Evolutionary conservation across 1,140 invertebrate genomes (phyloP), one percentile per base, ranked within the genome.

Genomic region (Eupristina koningsbergeri): DNA sequence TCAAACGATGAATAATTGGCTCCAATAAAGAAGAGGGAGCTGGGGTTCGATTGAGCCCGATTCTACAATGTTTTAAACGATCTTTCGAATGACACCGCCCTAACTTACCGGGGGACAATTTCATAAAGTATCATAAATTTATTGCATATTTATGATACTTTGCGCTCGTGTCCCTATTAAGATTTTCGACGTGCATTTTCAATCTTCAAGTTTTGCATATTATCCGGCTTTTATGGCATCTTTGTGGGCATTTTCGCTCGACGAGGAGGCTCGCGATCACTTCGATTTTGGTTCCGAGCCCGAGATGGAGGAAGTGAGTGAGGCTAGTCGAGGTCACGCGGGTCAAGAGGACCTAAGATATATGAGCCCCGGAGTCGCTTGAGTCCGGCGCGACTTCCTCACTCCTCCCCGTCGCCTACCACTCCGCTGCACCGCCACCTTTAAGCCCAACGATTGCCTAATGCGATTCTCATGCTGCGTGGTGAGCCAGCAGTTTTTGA

Each of bases 391-490:
- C 7, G 36, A 26, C 58, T 80, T 79, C 77, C 78, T 80, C 29
- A 50, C 39, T 67, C 45, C 2, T 11, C 47, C 29, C 29, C 61
- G 0, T 7, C 15, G 36, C 67, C 45, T 3, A 6, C 47, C 29
- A 7, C 61, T 1, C 8, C 15, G 36, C 67, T 0, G 19, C 6
- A 13, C 67, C 36, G 41, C 7, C 67, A 9, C 3, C 67, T 26
- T n/a, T 31, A 22, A 9, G 3, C 73, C n/a, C 17, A 50, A 50
- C 80, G 80, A 81, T 73, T 81, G 69, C 61, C 74, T 74, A 74
- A 81, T 81, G 80, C 73, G 73, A 81, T 81, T 81, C 80, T 81
- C 80, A 81, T 81, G 80, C 80, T 81, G 80, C 39, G 80, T 58
- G 29, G n/a, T 64, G 76, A 39, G 29, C 61, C n/a, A 81, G 58